These are phyloP conservation scores for Metopia argyrocephala DNA, from an alignment of 2,888 invertebrate genomes.

Conservation along the genomic window DNA sequence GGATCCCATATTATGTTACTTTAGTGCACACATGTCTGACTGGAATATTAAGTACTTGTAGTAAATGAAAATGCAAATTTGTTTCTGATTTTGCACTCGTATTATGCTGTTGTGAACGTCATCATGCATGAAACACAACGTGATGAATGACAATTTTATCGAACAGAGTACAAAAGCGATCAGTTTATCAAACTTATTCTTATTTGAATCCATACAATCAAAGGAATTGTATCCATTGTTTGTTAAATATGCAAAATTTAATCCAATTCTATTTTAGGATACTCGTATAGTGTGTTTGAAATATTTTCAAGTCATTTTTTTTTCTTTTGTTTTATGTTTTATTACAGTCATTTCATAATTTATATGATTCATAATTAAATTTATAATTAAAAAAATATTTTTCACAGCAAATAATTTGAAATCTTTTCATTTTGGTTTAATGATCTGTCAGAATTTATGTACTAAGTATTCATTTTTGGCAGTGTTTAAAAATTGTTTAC, in stretches of 20 bases:
- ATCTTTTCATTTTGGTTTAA: not conserved
- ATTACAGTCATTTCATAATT: not conserved
- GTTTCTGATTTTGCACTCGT: not conserved
- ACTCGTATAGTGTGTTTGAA: not conserved
- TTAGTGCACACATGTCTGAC: not conserved
- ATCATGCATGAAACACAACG: not conserved
- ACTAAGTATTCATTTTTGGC: slow-evolving; percentile 2
- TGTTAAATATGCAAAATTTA: no score
- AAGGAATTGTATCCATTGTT: no score
- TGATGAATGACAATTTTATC: not conserved
- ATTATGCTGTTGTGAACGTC: no score
- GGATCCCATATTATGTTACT: not conserved
- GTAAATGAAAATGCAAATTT: not conserved
- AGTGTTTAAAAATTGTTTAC: slow-evolving; percentile 18
- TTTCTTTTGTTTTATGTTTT: not conserved
- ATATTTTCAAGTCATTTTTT: not conserved
- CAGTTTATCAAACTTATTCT: no score
- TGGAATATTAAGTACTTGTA: not conserved
- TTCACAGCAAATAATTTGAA: not conserved
- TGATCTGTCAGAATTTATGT: not conserved
- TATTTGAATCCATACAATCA: not conserved
- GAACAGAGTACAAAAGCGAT: no score
- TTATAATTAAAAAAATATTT: not conserved
- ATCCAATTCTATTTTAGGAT: not conserved
- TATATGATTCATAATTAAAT: not conserved